A percentile compares a stretch with the other conserved stretches of the same genome.
phyloP scores from a whole-genome alignment of 2,888 invertebrate species.

The Dendrolimus pini region DNA sequence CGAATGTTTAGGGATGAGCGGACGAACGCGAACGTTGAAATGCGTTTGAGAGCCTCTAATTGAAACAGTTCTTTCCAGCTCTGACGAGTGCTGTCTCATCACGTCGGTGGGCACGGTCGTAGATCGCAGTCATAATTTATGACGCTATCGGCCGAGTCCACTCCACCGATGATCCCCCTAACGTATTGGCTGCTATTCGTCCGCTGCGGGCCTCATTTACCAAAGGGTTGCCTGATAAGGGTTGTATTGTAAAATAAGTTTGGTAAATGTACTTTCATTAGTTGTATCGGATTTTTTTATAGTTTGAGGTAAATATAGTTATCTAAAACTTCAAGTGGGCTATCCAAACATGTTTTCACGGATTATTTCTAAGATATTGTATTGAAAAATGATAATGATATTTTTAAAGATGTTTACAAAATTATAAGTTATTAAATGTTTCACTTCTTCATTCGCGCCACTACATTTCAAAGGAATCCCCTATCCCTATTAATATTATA shows the following conservation, averaged over 20 bases:
- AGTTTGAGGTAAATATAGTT: too few relatives aligned
- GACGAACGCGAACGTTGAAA: too few relatives aligned
- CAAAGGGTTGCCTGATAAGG: conserved; percentile 23
- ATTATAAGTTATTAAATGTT: too few relatives aligned
- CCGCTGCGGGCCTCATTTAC: conserved; percentile 33
- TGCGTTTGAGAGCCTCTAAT: not conserved
- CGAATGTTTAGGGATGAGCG: too few relatives aligned
- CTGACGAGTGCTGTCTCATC: not conserved
- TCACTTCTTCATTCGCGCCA: too few relatives aligned
- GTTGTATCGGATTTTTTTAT: not conserved
- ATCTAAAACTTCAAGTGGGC: too few relatives aligned
- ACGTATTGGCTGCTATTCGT: conserved; percentile 43
- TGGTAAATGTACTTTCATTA: not conserved
- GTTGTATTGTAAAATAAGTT: not conserved
- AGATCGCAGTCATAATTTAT: conserved; percentile 24
- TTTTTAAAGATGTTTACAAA: too few relatives aligned
- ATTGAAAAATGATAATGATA: too few relatives aligned
- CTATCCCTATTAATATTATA: too few relatives aligned
- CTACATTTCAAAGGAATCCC: too few relatives aligned
- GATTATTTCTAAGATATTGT: too few relatives aligned
- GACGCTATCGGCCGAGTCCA: conserved; percentile 25
- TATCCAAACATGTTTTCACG: too few relatives aligned
- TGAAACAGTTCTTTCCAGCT: not conserved
- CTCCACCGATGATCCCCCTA: conserved; percentile 40
- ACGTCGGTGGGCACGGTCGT: conserved; percentile 2